Base-by-base conservation (phyloP, 2,113 vertebrate genomes). In the Syngnathoides biaculeatus region DNA sequence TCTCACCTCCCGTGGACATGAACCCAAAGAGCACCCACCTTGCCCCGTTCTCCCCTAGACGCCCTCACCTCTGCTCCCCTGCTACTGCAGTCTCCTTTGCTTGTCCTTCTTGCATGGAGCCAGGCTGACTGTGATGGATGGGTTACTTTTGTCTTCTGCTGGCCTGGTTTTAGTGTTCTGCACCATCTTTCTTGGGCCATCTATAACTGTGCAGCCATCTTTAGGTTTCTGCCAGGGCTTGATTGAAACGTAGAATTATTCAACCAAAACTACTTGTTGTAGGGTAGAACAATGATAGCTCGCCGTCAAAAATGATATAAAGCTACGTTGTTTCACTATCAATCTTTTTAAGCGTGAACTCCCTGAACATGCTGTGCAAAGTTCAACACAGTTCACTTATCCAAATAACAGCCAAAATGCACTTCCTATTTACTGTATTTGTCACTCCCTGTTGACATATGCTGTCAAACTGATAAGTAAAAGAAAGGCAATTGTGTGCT, bases 121-220 rank as follows among this genome's bases (percentile, higher is more conserved):
- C 53, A 82, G 87, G 81, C 83, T 79, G 75, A 63, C 69, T 70
- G 80, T 92, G 91, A 93, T 92, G 87, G 89, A 92, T 93, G 87
- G 89, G 89, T 93, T 92, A 92, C 81, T 91, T 81, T 83, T 85
- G 87, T 89, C 90, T 88, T 89, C 85, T 79, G 74, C 69, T 90
- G 92, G 82, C 89, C 86, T 86, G 89, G 82, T 90, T 91, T 87
- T 83, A 72, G 74, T 67, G 74, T 73, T 79, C 48, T 61, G 74
- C 55, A 80, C 64, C 70, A 35, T 67, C 80, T 56, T 59, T 70
- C 75, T 67, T 60, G 64, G 53, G 74, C 75, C 65, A 15, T 43
- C 40, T 40, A 62, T 14, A 26, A 9, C 22, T 45, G 39, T 1
- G 39, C 10, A 43, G 40, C 39, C 60, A 62, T 62, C 40, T 26